A percentile compares a stretch with the other conserved stretches of the same genome.
Evolutionary conservation across 2,113 vertebrate species (phyloP).

Genomic region (Scatophagus argus): DNA sequence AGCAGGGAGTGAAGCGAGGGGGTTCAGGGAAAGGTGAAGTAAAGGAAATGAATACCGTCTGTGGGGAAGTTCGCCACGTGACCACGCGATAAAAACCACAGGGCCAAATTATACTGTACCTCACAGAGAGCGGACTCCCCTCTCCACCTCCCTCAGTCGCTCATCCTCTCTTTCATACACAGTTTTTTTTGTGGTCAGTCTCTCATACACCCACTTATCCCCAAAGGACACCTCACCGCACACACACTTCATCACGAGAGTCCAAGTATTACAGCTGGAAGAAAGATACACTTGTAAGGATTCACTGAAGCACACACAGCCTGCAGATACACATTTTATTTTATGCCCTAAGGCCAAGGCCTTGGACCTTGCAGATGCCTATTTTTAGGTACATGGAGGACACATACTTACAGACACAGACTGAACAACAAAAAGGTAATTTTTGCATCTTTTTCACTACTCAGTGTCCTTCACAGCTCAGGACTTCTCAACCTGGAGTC

Average conservation of each 20-base stretch:
- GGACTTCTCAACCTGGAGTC: not conserved
- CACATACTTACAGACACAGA: slow-evolving; percentile 9
- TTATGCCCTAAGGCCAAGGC: slow-evolving; percentile 15
- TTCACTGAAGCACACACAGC: slow-evolving; percentile 24
- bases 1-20: slow-evolving; percentile 41
- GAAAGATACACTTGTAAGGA: slow-evolving; percentile 31
- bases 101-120: slow-evolving; percentile 64
- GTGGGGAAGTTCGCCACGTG: slow-evolving; percentile 77
- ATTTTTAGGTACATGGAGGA: slow-evolving; percentile 48
- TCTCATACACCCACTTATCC: slow-evolving; percentile 43
- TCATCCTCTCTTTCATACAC: slow-evolving; percentile 32
- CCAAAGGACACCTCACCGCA: slow-evolving; percentile 47
- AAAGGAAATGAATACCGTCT: slow-evolving; percentile 82
- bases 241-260: slow-evolving; percentile 42
- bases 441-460: not conserved
- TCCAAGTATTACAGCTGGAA: slow-evolving; percentile 18
- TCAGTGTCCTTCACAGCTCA: not conserved
- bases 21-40: slow-evolving; percentile 85
- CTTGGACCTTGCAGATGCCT: slow-evolving; percentile 35
- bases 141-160: not conserved
- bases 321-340: slow-evolving; percentile 32
- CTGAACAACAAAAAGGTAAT: slow-evolving; percentile 4
- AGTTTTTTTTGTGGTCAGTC: slow-evolving; percentile 39
- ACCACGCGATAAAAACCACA: slow-evolving; percentile 75
- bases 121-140: slow-evolving; percentile 54